Evolutionary conservation across 2,113 vertebrate genomes (phyloP), one percentile per base, ranked within the genome.

Genomic region (Cynocephalus volans): DNA sequence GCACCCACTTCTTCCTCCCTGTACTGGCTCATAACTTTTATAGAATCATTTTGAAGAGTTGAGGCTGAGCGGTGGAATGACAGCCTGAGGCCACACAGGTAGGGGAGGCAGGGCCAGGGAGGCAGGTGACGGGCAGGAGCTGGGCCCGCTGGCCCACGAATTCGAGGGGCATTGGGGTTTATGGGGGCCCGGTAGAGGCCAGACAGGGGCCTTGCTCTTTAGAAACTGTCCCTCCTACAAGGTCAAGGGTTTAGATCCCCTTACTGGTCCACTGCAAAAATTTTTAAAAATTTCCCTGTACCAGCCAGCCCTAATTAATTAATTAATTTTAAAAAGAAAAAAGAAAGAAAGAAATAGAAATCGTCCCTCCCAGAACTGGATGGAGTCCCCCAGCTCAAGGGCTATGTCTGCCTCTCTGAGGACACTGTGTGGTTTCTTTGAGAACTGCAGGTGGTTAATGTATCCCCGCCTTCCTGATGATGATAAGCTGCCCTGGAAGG

Each of bases 381-480:
- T 12, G 0, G 15, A 62, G 26, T 12, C 12, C 17, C n/a, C 28
- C 31, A 0, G 8, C 85, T n/a, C 24, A 9, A 31, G 36, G 21
- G 28, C 54, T 2, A 12, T 0, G 11, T 24, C 81, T 31, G 28
- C 65, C 17, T 93, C 75, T 80, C 70, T 14, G 82, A 84, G 83
- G 96, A 96, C 97, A 92, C 83, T 19, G 0, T 21, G 90, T 83
- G 96, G 88, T 45, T 14, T 1, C 8, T 72, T 33, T 26, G 94
- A 82, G 90, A 94, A 92, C 92, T 80, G 92, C 93, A 72, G 56
- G 45, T 4, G 5, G 41, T 2, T 48, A 18, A 0, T 2, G 0
- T 1, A 5, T 48, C 62, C 18, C 12, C 6, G 54, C 3, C 41
- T 50, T 85, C 28, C 8, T 5, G 1, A 41, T 41, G 3, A 9